phyloP scores from a whole-genome alignment of 2,888 invertebrate genomes.

The Terebella lapidaria region DNA sequence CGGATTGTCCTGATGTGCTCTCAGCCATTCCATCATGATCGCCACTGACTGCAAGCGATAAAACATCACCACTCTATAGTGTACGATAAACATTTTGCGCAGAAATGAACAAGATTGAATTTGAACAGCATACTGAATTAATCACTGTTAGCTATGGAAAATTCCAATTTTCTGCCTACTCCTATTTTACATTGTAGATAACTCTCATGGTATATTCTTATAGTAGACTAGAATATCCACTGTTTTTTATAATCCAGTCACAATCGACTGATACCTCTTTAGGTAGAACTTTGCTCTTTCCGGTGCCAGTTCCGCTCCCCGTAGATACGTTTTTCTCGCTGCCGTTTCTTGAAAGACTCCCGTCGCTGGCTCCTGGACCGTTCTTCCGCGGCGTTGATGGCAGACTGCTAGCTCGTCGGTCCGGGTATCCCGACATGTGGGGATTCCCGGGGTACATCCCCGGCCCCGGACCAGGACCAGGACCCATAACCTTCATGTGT shows the following conservation, averaged over 20 bases:
- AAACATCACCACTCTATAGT: neutral
- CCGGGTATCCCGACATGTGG: conserved; percentile 1
- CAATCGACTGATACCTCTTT: conserved; percentile 30
- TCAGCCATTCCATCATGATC: conserved; percentile 52
- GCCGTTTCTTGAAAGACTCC: conserved; percentile 8
- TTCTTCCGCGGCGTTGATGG: conserved; percentile 13
- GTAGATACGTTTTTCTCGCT: conserved; percentile 4
- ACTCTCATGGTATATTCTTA: no score
- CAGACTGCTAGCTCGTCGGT: conserved; percentile 11
- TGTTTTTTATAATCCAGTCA: no score
- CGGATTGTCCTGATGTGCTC: conserved; percentile 52
- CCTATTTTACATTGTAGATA: no score
- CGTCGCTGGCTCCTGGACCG: neutral
- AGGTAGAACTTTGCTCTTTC: conserved; percentile 29
- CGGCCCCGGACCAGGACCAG: neutral
- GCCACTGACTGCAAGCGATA: conserved; percentile 46
- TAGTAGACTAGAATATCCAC: no score
- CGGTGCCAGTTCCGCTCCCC: conserved; percentile 5
- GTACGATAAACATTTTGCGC: no score
- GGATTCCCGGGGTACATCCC: neutral
- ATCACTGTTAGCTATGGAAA: no score
- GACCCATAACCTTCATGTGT: neutral
- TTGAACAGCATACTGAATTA: no score
- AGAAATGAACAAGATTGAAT: no score
- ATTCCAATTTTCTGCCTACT: no score